Base-by-base conservation (phyloP, 1,140 invertebrate genomes). In the Penaeus indicus region DNA sequence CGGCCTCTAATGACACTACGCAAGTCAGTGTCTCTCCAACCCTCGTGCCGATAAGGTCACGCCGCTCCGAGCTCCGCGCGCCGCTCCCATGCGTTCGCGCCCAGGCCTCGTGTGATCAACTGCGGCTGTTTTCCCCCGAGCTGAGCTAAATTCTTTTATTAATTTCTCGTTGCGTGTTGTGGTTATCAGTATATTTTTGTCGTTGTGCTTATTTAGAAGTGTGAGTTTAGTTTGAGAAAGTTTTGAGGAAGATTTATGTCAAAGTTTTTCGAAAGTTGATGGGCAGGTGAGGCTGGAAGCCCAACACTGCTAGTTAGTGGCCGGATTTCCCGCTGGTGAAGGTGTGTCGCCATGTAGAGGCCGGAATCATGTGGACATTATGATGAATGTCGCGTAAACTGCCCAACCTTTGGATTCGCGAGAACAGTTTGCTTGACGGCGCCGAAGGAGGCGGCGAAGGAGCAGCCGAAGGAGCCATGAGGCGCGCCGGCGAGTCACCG, bases 311-410 rank as follows among this genome's bases (percentile, higher is more conserved):
- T 11, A 1, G 11, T 8, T 5, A 75, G 42, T 19, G 27, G 27
- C 72, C 21, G 72, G 72, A 19, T 75, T 19, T n/a, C 18, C 18
- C 16, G 72, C 27, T 75, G 67, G 61, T 64, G n/a, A 32, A 67
- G 62, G 32, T 69, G 27, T 47, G 27, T 82, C 42, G 63, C 19
- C 27, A 32, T 19, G 67, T 79, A 38, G 54, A 77, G 61, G 77
- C 54, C 79, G 69, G 62, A 25, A 86, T 81, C 38, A 63, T 86
- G 32, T 42, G n/a, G 22, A 61, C 69, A 85, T 54, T 42, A 85
- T 85, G 84, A 54, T 86, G 85, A 80, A 86, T 86, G 85, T 86
- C 85, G 85, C 47, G 62, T 86, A 67, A 86, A 69, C 80, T 86
- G n/a, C 77, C 77, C 21, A 86, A 86, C 78, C 85, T 86, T 54